Evolutionary conservation across 2,888 invertebrate species (phyloP), one percentile per base, ranked within the genome.

Genomic region (Diabrotica balteata): DNA sequence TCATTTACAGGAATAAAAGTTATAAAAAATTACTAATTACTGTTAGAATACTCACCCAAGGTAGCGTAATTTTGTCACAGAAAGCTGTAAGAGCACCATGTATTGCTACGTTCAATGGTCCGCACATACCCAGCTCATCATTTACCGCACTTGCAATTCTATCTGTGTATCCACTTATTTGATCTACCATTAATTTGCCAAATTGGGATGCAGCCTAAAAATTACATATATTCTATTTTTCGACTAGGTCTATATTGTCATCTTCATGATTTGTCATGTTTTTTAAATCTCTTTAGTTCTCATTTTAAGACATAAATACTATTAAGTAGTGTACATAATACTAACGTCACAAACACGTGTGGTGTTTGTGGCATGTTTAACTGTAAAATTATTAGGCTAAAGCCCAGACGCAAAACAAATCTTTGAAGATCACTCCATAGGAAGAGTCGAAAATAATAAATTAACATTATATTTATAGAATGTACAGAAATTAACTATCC

Each of bases 31-130:
- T 10, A 42, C n/a, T 42, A 8, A 8, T 32, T 32, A 7, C 42
- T 7, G 8, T 6, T 11, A 9, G 42, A 46, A 53, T 50, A 88
- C 91, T 89, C 84, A 96, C 96, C 84, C 92, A 89, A 66, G 97
- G 97, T 85, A 93, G 88, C 51, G 96, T 86, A 70, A 95, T 87
- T 82, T 90, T 91, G 80, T 90, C 90, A 83, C 97, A 97, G 67
- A 90, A 87, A 63, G 93, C 87, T 75, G 92, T 90, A 49, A 94
- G 85, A 3, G 93, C 90, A 45, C 91, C 88, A 81, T 95, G 92
- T 82, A 92, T 90, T 4, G 93, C 92, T 78, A 89, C 86, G 70
- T 93, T 93, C 50, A 97, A 84, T 11, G 96, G 95, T 22, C 89
- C 91, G 85, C 97, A 97, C 78, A 87, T 87, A 1, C 94, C 96